phyloP scores from a whole-genome alignment of 2,888 invertebrate genomes.

The Suillia variegata region DNA sequence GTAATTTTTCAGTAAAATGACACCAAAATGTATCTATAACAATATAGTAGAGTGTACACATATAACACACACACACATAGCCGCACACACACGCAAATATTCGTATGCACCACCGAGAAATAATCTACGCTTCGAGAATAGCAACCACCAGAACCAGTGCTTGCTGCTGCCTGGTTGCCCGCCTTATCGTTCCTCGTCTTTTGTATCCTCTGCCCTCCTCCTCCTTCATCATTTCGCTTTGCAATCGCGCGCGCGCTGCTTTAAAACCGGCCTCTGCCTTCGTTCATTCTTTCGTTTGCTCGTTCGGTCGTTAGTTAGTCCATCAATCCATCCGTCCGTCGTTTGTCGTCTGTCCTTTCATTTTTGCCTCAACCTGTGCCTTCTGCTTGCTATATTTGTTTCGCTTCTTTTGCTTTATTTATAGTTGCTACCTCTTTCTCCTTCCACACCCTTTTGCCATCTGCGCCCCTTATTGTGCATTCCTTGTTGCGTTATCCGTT shows the following conservation, averaged over 20 bases:
- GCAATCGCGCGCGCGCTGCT: not conserved
- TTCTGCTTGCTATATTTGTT: not conserved
- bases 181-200: not conserved
- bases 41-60: slow-evolving; percentile 40
- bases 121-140: slow-evolving; percentile 47
- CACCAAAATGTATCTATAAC: slow-evolving; percentile 50
- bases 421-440: not conserved
- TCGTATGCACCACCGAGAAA: slow-evolving; percentile 43
- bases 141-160: not conserved
- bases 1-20: slow-evolving; percentile 51
- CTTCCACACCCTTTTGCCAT: too few species aligned
- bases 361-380: not conserved
- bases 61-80: slow-evolving; percentile 23
- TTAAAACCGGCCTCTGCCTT: slow-evolving; percentile 9
- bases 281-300: not conserved
- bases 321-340: not conserved
- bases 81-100: slow-evolving; percentile 40
- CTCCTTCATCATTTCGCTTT: too few species aligned
- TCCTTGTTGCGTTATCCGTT: not conserved
- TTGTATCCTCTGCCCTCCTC: slow-evolving; percentile 6
- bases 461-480: not conserved
- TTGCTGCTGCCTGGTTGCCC: not conserved
- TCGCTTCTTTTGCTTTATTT: not conserved
- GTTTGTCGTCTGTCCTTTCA: not conserved
- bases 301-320: too few species aligned